Base-by-base conservation (phyloP, 2,888 invertebrate genomes). In the Acrobasis repandana region DNA sequence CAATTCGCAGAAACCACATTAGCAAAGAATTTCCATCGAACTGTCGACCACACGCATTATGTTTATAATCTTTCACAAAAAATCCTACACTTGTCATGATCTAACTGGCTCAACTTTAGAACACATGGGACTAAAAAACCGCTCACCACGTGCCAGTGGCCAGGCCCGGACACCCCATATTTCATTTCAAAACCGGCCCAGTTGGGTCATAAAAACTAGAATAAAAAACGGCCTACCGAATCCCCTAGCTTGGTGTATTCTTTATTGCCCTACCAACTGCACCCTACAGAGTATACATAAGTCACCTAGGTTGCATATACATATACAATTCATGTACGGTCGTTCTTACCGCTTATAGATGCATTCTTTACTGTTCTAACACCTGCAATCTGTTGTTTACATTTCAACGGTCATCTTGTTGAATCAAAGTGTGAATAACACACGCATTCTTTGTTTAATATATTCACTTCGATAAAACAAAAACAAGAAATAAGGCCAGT, bases 161-260 rank as follows among this genome's bases (percentile, higher is more conserved):
- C 34, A 46, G 16, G 16, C 43, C 47, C 20, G 51, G 50, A 33
- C 16, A 36, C 52, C 33, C 33, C 43, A 60, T 60, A 60, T 60
- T 52, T 60, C 60, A 60, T 60, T 18, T 46, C 47, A 47, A 60
- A 60, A 60, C 52, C 43, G 60, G 47, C 51, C 52, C 52, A 47
- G 57, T 47, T 14, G 57, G 60, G 52, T 60, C 46, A 60, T 60
- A 60, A 60, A 60, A 58, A 60, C 46, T 52, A 33, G 59, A 36
- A 58, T 58, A 49, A 58, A 36, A 58, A 58, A 36, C 20, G 50
- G 36, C 54, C 54, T 34, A 54, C 36, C 10, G 15, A 16, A 16
- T 52, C 15, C 10, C 52, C 16, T 52, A 15, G 18, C 52, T 16
- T 38, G 36, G 9, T 36, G 36, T 54, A 38, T 49, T 49, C 34